Conservation (phyloP, 2,113 vertebrate genomes). For the Ictalurus furcatus region DNA sequence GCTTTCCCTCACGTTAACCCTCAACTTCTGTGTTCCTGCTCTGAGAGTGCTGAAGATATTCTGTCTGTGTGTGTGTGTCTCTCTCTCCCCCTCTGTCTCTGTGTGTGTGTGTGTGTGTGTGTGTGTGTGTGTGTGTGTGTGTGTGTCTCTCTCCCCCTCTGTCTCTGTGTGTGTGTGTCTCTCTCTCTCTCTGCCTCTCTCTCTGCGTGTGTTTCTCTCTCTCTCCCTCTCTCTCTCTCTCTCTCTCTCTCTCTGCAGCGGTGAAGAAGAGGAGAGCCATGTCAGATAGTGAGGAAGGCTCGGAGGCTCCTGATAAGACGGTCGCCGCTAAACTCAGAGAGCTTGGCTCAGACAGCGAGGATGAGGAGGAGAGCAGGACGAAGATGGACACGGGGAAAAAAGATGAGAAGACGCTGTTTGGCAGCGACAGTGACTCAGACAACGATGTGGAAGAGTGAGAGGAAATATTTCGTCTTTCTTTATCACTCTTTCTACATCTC, state of each 20-base stretch:
- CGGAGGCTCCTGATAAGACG: constrained; percentile 69
- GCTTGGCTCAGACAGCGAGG: constrained; percentile 85
- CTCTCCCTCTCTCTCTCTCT: background rate
- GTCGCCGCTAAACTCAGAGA: constrained; percentile 72
- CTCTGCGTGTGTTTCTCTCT: background rate
- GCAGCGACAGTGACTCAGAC: constrained; percentile 91
- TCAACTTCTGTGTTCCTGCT: background rate
- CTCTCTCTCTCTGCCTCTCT: background rate
- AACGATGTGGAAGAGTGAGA: constrained; percentile 95
- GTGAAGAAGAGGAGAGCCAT: constrained; percentile 84
- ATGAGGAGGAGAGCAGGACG: constrained; percentile 75
- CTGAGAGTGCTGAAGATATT: background rate
- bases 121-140: too few species aligned
- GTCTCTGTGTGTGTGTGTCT: too few species aligned
- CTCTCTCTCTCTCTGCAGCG: constrained; percentile 53
- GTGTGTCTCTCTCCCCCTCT: background rate
- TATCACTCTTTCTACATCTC: background rate
- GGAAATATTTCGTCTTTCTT: accelerated
- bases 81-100: background rate
- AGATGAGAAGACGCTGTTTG: constrained; percentile 90
- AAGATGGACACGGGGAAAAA: constrained; percentile 71
- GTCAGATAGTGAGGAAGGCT: constrained; percentile 83
- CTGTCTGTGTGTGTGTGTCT: background rate
- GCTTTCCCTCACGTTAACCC: background rate
- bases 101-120: too few species aligned